Base-by-base conservation (phyloP, 2,888 invertebrate genomes). In the Acanthacorydalis orientalis region DNA sequence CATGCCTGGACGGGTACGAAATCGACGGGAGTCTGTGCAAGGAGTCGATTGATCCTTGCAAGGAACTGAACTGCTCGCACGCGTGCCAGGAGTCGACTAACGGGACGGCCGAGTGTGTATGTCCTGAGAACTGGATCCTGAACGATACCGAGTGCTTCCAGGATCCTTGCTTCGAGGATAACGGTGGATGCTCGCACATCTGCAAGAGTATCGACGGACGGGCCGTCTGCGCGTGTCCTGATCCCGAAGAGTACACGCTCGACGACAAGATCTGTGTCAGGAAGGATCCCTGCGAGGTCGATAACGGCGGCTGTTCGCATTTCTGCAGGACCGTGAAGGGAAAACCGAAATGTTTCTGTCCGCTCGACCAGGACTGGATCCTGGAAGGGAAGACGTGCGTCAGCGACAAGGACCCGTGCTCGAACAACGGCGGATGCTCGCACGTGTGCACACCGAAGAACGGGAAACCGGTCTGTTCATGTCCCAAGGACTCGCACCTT, bases 371-470 rank as follows among this genome's bases (percentile, higher is more conserved):
- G n/a, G 68, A 63, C 49, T 56, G 65, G 12, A 58, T 70, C 2
- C 61, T 61, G 31, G 64, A 65, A 41, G 61, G 62, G 38, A 63
- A 58, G 41, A 60, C 60, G 0, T 67, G 67, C 49, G 40, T 50
- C 42, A 47, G 52, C 35, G 62, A 62, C 49, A 48, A 57, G 31
- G 56, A 65, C 54, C 68, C 69, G 51, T 70, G 71, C 53, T 51
- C 53, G n/a, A 53, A 54, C 8, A 51, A 54, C 38, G 61, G 61
- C 46, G 53, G 50, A 15, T 61, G 61, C 55, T 55, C 62, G 51
- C 70, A 72, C 52, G 60, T 57, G 39, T 73, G 72, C 54, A 58
- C 68, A 42, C 68, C 70, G 45, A 59, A 61, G 1, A 9, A n/a
- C 16, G 23, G 23, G 3, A 11, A 42, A 9, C 16, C 52, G 60